Base-by-base conservation (phyloP, 1,140 invertebrate genomes). In the Sinella curviseta region DNA sequence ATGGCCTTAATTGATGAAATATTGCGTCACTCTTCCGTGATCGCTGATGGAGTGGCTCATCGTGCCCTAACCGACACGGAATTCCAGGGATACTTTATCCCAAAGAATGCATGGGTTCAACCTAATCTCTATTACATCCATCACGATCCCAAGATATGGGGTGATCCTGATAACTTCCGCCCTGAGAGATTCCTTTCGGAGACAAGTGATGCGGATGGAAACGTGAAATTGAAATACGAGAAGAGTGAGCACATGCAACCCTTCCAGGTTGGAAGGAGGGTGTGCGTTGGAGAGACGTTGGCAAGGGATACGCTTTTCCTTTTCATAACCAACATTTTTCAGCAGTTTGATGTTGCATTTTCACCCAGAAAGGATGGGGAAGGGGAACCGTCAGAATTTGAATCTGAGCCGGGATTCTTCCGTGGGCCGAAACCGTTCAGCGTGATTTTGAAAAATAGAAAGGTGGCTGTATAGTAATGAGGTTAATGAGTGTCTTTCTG, bases 101-200 rank as follows among this genome's bases (percentile, higher is more conserved):
- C 74, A 35, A 54, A 83, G 33, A 81, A 65, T 20, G 33, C 76
- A 0, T 30, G 48, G 34, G 26, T 81, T 20, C 77, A 79, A 35
- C 54, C 76, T 0, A 82, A 82, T 57, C 0, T 77, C 3, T 33
- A 31, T 70, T 33, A 8, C 65, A 70, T 70, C 8, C 65, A 70
- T 70, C 26, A 33, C 8, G 31, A 70, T n/a, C 12, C 26, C 31
- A 70, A 70, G n/a, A 70, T 33, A 33, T 70, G 65, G 65, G 57
- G 57, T 26, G 84, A 88, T 2, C 85, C 86, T 0, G 83, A 86
- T 4, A 78, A 80, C 33, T 87, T 88, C 78, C 70, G 85, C 14
- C 86, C 86, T 3, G 83, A 85, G 24, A 77, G 85, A 39, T 85
- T 85, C 65, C 57, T 4, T 16, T 82, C 84, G 31, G 3, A 36